phyloP scores from a whole-genome alignment of 92 coral and sea anemone species.

The Umimayanthus chanpuru region DNA sequence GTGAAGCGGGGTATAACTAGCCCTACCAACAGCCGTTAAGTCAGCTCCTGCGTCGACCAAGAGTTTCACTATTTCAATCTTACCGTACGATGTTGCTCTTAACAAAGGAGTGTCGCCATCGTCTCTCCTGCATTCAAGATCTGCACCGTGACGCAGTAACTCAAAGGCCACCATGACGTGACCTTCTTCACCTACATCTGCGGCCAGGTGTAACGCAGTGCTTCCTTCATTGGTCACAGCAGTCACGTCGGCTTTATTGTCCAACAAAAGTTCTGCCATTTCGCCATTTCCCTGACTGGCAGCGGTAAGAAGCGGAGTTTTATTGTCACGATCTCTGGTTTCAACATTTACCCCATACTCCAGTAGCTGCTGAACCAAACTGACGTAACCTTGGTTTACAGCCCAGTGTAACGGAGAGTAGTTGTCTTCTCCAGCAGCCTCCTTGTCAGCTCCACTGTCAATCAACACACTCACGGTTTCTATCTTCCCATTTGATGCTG shows the following conservation, averaged over 20 bases:
- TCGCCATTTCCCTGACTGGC: no score
- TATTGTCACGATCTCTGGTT: no score
- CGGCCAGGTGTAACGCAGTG: constrained; percentile 29
- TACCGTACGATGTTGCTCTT: neutral
- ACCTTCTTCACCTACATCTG: neutral
- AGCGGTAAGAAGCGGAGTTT: no score
- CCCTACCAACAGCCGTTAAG: neutral
- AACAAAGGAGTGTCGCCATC: constrained; percentile 20
- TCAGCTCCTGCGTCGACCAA: neutral
- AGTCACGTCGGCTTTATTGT: neutral
- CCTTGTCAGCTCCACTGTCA: no score
- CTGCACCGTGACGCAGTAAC: neutral
- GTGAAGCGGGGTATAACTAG: neutral
- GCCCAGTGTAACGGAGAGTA: no score
- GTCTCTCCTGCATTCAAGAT: neutral
- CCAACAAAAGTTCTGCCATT: no score
- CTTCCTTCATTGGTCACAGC: neutral
- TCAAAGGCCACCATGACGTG: neutral
- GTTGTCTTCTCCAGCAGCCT: no score
- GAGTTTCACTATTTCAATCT: neutral
- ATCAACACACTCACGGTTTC: no score
- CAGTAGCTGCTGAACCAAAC: no score
- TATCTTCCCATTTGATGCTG: no score
- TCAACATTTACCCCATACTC: no score
- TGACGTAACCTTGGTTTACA: no score